phyloP scores from a whole-genome alignment of 2,888 invertebrate genomes.

The Eilema griseolum region DNA sequence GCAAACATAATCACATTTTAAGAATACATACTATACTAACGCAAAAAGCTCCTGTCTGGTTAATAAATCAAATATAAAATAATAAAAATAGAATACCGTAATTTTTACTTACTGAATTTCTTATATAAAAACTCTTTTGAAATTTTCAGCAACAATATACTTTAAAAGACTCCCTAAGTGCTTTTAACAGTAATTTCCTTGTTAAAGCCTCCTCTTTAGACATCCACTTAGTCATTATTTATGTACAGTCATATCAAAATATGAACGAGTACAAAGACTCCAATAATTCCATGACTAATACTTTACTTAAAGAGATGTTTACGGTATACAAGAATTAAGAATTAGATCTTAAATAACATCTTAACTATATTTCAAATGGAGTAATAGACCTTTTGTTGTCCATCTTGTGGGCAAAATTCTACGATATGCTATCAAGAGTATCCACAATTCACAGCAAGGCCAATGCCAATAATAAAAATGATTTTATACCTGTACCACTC shows the following conservation, averaged over 20 bases:
- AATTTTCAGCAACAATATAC: too few species aligned
- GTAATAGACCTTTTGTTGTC: conserved; percentile 15
- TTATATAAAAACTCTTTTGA: too few species aligned
- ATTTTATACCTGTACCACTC: not conserved
- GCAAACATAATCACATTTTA: too few species aligned
- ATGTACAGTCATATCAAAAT: not conserved
- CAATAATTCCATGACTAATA: not conserved
- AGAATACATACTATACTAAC: too few species aligned
- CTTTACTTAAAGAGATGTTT: not conserved
- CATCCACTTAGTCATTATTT: not conserved
- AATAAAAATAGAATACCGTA: too few species aligned
- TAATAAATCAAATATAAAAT: too few species aligned
- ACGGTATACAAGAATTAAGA: not conserved
- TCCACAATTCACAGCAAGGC: not conserved
- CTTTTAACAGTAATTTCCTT: too few species aligned
- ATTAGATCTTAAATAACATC: not conserved
- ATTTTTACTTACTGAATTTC: too few species aligned
- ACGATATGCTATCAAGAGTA: not conserved
- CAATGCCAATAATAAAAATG: not conserved
- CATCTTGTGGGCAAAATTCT: not conserved
- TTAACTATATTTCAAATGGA: not conserved
- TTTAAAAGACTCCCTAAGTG: too few species aligned
- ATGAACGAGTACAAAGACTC: not conserved
- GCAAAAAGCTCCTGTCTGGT: too few species aligned
- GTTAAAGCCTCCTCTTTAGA: not conserved